Percentiles rank a stretch among this genome's conserved stretches.
Conservation (phyloP, 2,113 vertebrate genomes). For the Sorex araneus region DNA sequence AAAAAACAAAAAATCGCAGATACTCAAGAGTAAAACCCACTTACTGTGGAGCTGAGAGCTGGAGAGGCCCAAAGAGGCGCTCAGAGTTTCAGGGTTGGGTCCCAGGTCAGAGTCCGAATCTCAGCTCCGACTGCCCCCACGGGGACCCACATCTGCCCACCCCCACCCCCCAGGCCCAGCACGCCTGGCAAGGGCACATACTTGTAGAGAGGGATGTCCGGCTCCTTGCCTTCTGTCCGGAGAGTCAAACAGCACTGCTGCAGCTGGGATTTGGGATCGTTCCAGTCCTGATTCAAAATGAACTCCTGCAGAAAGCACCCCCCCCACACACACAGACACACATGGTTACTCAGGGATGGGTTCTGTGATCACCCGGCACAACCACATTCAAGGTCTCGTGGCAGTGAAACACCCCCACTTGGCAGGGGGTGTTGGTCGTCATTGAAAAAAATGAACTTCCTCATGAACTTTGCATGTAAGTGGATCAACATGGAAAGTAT, state of each 20-base stretch:
- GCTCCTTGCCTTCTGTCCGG: constrained; percentile 98
- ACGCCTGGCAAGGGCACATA: constrained; percentile 85
- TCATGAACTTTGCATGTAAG: too few species aligned
- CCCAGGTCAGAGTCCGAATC: neutral
- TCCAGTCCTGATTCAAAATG: constrained; percentile 99
- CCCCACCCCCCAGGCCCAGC: too few species aligned
- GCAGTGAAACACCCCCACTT: too few species aligned
- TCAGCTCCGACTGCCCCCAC: rapidly evolving
- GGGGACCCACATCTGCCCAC: neutral
- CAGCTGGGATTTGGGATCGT: constrained; percentile 99
- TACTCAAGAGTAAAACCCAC: neutral
- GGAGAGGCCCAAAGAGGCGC: neutral
- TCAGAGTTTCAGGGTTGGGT: too few species aligned
- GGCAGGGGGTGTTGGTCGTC: too few species aligned
- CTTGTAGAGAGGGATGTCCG: constrained; percentile 99
- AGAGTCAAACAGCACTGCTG: constrained; percentile 99
- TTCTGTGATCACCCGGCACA: constrained; percentile 25
- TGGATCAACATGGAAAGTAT: too few species aligned
- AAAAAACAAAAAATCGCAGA: neutral
- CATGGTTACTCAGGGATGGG: constrained; percentile 43
- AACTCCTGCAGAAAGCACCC: constrained; percentile 93
- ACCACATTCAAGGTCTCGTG: neutral
- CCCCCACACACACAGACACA: neutral
- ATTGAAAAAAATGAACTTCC: too few species aligned
- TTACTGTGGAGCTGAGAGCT: too few species aligned